Percentiles rank a stretch among this genome's conserved stretches.
These are phyloP conservation scores for Dasysyrphus tricinctus DNA, from an alignment of 2,888 invertebrate genomes.

Conservation along the genomic window DNA sequence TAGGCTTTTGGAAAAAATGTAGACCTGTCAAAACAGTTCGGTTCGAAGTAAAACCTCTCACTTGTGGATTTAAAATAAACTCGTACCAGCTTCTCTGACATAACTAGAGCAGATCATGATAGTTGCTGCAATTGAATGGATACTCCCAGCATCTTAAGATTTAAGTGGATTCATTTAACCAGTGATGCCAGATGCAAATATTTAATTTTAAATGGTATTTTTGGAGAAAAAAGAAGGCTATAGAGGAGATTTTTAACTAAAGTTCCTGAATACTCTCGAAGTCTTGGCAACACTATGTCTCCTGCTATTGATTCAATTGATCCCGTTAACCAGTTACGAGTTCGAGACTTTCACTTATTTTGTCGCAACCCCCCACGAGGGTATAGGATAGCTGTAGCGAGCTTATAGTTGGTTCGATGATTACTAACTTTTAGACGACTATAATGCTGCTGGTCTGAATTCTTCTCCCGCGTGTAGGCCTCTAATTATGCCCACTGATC, in stretches of 20 bases:
- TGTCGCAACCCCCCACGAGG: not conserved
- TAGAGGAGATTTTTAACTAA: no score
- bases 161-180: conserved; percentile 21
- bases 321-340: conserved; percentile 44
- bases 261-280: no score
- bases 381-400: not conserved
- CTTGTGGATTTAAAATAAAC: conserved; percentile 37
- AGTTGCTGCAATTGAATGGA: conserved; percentile 4
- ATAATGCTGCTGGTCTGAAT: conserved; percentile 42
- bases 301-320: conserved; percentile 50
- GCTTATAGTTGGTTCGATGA: not conserved
- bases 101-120: conserved; percentile 71
- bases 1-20: conserved; percentile 43
- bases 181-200: conserved; percentile 12
- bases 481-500: conserved; percentile 73
- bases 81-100: conserved; percentile 55
- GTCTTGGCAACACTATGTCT: conserved; percentile 14
- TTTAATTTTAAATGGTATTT: not conserved
- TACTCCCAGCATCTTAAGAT: conserved; percentile 11
- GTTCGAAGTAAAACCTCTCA: conserved; percentile 40
- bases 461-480: conserved; percentile 68
- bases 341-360: conserved; percentile 67
- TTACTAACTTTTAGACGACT: not conserved
- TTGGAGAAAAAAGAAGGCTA: not conserved
- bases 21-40: conserved; percentile 59